Evolutionary conservation across 2,113 vertebrate species (phyloP), one percentile per base, ranked within the genome.

Genomic region (Paradoxurus hermaphroditus): DNA sequence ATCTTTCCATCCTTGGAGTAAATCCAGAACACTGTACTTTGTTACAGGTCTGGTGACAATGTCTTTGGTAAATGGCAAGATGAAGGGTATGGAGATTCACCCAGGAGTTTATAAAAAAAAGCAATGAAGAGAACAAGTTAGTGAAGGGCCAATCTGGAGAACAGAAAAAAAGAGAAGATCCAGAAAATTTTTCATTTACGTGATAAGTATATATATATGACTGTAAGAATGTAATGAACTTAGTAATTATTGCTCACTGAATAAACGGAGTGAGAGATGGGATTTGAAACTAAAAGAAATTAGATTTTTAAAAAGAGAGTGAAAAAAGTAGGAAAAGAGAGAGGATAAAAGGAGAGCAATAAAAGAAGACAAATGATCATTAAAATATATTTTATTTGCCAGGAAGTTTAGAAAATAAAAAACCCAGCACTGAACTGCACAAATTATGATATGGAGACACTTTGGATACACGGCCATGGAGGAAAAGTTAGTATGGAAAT

Each of bases 231-330:
- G 53, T n/a, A 87, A 41, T 88, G 59, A 65, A 34, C 13, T 92
- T 65, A 92, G n/a, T 39, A 88, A 85, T 77, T 62, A 67, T 41
- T 53, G 15, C 34, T 95, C 36, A 83, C 56, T 78, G 19, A 85
- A 7, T 86, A 7, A 89, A 95, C 82, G 46, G 56, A 86, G 51
- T 73, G 14, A 51, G 13, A 9, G 4, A 65, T 63, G 15, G 10
- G 82, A 81, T n/a, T 79, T 94, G 56, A 90, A 84, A 92, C 46
- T 79, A 79, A 88, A 73, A 75, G 18, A 75, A 94, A 65, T 13
- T 7, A 51, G 7, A 8, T 19, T 62, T 70, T 63, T 25, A 29
- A 53, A 87, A 53, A 13, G 9, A 7, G 13, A 19, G 16, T 86
- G 14, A 92, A 67, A 7, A 78, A 36, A 67, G 36, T 36, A 63